Evolutionary conservation across 2,113 vertebrate genomes (phyloP), one percentile per base, ranked within the genome.

Genomic region (Columbina picui): DNA sequence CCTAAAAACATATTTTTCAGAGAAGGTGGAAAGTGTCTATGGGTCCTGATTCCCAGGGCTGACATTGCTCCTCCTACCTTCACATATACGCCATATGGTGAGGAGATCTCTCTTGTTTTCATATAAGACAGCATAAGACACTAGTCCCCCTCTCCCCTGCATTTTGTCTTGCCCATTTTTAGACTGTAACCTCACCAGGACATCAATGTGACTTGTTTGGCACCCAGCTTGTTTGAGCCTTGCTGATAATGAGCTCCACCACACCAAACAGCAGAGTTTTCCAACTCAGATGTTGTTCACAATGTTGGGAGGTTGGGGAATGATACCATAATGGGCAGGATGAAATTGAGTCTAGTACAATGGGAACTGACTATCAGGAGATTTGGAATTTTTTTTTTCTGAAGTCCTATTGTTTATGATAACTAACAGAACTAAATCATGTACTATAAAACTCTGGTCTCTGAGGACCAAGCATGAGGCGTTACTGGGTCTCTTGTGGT

Each of bases 341-440:
- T 81, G 61, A 70, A 94, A 90, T 93, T 74, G 83, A 83, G 70
- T 27, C 50, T 55, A 91, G 64, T 55, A 93, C 87, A 91, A 92
- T 88, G 63, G 90, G 50, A 94, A 50, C 78, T 92, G 89, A 63
- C 65, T 91, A 80, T 93, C 50, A 57, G 63, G 89, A 94, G 79
- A 80, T 43, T 67, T 93, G 63, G 67, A 95, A 83, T 9, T 3
- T 36, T 52, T 69, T 47, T 18, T 45, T 45, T 2, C 57, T 53
- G 3, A 84, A 90, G 45, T 57, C 76, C 96, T 80, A 83, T 96
- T 96, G 96, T 95, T 86, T 93, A 39, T 90, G 90, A 90, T 95
- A 94, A 96, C 63, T 73, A 77, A 90, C 71, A 90, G 76, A 93
- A 63, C 50, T 90, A 38, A 92, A 93, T 91, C 61, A 55, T 77